Conservation (phyloP, 2,888 invertebrate genomes). For the Gnatocerus cornutus region DNA sequence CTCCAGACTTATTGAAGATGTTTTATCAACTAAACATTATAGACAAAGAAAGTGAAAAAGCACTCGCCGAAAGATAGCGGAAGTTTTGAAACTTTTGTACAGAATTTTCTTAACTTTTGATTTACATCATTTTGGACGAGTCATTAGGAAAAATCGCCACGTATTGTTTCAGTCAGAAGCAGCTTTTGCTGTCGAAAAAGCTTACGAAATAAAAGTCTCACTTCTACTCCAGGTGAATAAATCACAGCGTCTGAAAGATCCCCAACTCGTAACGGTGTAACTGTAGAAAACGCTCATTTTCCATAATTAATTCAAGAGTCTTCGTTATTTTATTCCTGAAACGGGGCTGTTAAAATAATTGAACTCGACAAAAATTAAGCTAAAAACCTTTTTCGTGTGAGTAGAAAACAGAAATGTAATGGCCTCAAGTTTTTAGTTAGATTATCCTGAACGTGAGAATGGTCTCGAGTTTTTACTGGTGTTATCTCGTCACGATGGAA, state of each 20-base stretch:
- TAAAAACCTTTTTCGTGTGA: constrained; percentile 23
- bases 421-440: constrained; percentile 30
- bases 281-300: constrained; percentile 22
- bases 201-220: constrained; percentile 24
- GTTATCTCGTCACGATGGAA: constrained; percentile 21
- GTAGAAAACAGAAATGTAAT: constrained; percentile 33
- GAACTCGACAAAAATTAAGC: constrained; percentile 22
- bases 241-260: constrained; percentile 18
- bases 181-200: constrained; percentile 37
- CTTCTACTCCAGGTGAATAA: constrained; percentile 21
- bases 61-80: no score
- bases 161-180: no score
- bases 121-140: no score
- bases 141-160: no score
- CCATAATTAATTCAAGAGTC: constrained; percentile 24
- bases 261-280: constrained; percentile 8
- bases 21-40: no score
- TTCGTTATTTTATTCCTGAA: constrained; percentile 11
- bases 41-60: no score
- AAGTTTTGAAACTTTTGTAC: no score
- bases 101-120: no score
- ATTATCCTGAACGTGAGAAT: constrained; percentile 24
- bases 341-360: constrained; percentile 26
- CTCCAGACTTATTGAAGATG: constrained; percentile 23
- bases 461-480: constrained; percentile 25